Conservation (phyloP, 1,140 invertebrate species). For the Stenopsyche tienmushanensis region DNA sequence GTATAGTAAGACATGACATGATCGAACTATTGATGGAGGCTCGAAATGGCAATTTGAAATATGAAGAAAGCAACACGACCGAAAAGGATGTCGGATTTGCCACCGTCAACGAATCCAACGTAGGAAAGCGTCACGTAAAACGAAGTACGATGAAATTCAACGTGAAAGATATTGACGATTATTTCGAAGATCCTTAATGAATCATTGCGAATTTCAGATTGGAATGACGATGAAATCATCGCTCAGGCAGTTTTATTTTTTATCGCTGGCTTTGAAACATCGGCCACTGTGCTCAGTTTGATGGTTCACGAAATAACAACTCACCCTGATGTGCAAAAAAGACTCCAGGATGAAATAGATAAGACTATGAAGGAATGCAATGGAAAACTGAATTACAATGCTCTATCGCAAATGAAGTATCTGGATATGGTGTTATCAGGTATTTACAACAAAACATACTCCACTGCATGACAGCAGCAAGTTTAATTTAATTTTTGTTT, state of each 20-base stretch:
- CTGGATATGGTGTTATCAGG: conserved; percentile 31
- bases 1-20: conserved; percentile 45
- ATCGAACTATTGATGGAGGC: conserved; percentile 48
- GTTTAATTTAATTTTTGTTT: neutral
- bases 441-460: neutral
- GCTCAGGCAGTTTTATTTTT: conserved; percentile 53
- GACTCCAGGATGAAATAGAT: conserved; percentile 49
- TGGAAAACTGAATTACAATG: conserved; percentile 23
- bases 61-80: conserved; percentile 10
- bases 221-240: conserved; percentile 45
- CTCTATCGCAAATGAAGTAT: conserved; percentile 39
- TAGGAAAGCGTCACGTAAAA: conserved; percentile 36
- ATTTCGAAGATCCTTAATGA: too few relatives aligned
- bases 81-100: conserved; percentile 43
- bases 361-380: conserved; percentile 40
- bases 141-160: conserved; percentile 14
- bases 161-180: neutral
- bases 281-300: conserved; percentile 44
- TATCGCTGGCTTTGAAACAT: conserved; percentile 49
- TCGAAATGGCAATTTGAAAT: conserved; percentile 37
- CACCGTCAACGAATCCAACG: conserved; percentile 43
- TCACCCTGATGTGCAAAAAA: conserved; percentile 56
- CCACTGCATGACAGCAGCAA: neutral
- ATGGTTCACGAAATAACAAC: conserved; percentile 52
- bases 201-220: conserved; percentile 16